Evolutionary conservation across 2,888 invertebrate species (phyloP).

Genomic region (Mylabris sibirica): DNA sequence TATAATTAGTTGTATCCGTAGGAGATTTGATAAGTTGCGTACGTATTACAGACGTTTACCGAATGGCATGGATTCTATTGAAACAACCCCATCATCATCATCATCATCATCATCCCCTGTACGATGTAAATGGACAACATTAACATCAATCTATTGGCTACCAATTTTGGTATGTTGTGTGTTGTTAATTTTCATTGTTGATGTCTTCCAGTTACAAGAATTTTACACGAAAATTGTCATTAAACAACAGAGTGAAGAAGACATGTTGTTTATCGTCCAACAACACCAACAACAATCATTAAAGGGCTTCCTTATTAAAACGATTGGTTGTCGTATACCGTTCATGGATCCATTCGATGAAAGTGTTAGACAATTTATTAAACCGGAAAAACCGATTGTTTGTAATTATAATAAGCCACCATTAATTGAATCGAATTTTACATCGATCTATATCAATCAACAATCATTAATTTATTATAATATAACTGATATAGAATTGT

Average conservation of each 20-base stretch:
- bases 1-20: too few relatives aligned
- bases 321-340: conserved; percentile 74
- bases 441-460: conserved; percentile 66
- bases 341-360: conserved; percentile 69
- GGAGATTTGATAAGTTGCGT: too few relatives aligned
- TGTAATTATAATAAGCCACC: conserved; percentile 65
- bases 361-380: conserved; percentile 65
- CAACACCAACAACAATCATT: conserved; percentile 21
- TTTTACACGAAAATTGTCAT: conserved; percentile 24
- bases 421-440: conserved; percentile 67
- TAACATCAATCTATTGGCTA: conserved; percentile 48
- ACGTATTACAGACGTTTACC: conserved; percentile 24
- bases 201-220: conserved; percentile 49
- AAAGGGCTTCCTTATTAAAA: conserved; percentile 61
- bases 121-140: conserved; percentile 34
- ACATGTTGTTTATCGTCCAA: neutral
- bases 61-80: conserved; percentile 45
- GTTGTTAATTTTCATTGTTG: conserved; percentile 48
- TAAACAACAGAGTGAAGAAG: neutral
- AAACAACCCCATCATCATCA: conserved; percentile 19
- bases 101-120: too few relatives aligned
- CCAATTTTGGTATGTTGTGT: conserved; percentile 45
- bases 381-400: conserved; percentile 61
- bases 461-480: conserved; percentile 64
- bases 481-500: conserved; percentile 57